Evolutionary conservation across 2,113 vertebrate species (phyloP).

Genomic region (Philantomba maxwellii): DNA sequence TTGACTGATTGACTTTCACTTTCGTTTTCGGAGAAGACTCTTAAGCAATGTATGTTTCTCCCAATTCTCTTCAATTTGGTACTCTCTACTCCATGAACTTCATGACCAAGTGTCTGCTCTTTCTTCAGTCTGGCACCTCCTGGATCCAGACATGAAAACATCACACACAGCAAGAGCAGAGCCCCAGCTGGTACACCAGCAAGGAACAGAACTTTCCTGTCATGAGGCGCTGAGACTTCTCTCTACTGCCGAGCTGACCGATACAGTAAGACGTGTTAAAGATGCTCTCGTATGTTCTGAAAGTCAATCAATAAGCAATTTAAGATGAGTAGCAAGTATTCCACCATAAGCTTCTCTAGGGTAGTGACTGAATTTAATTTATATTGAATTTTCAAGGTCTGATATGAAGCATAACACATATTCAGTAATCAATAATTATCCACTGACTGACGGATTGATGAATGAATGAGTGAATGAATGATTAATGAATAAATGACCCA

Average conservation of each 20-base stretch:
- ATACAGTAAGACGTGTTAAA: not conserved
- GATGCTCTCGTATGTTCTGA: not conserved
- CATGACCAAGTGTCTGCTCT: not conserved
- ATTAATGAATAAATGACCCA: not conserved
- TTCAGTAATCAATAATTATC: not conserved
- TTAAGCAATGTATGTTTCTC: not conserved
- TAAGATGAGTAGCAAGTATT: slow-evolving; percentile 13
- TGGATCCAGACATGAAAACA: not conserved
- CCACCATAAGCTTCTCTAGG: not conserved
- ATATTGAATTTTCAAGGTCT: not conserved
- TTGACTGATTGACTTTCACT: accelerated
- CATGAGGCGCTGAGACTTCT: not conserved
- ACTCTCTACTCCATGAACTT: not conserved
- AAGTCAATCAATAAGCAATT: slow-evolving; percentile 30
- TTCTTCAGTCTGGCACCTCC: not conserved
- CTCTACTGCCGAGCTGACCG: not conserved
- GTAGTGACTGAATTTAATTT: not conserved
- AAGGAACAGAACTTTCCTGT: not conserved
- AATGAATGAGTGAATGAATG: not conserved
- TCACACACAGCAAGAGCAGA: not conserved
- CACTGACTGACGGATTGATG: not conserved
- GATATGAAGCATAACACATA: not conserved
- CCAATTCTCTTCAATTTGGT: not conserved
- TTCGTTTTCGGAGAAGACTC: not conserved
- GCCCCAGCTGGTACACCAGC: not conserved